Evolutionary conservation across 2,888 invertebrate genomes (phyloP).

Genomic region (Carterocephalus palaemon): DNA sequence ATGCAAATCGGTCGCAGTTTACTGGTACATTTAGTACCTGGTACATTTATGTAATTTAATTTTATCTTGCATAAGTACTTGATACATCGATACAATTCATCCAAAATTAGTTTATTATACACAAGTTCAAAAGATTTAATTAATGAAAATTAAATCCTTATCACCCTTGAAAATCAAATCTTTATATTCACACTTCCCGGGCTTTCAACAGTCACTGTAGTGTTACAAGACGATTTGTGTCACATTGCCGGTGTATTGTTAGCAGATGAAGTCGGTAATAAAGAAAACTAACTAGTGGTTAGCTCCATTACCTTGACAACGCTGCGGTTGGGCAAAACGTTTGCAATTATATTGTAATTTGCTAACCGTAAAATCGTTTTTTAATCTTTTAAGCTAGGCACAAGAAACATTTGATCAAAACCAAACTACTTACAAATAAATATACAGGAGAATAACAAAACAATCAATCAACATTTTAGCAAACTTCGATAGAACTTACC

Average conservation of each 20-base stretch:
- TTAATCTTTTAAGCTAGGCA: constrained; percentile 4
- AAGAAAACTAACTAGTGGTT: constrained; percentile 44
- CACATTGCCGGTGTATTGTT: neutral
- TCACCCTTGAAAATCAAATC: no score
- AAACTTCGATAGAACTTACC: neutral
- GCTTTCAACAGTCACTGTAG: constrained; percentile 1
- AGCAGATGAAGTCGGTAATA: constrained; percentile 34
- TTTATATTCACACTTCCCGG: no score
- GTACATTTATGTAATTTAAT: no score
- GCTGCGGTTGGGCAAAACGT: constrained; percentile 14
- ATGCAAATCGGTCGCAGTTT: neutral
- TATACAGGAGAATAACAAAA: constrained; percentile 3
- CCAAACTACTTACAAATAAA: neutral
- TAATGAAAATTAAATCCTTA: no score
- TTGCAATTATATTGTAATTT: constrained; percentile 7
- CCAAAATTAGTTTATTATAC: no score
- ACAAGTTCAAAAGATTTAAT: no score
- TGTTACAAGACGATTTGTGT: neutral
- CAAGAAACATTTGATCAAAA: constrained; percentile 7
- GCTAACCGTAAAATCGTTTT: constrained; percentile 10
- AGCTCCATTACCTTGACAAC: constrained; percentile 41
- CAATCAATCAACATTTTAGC: constrained; percentile 3
- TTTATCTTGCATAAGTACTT: no score
- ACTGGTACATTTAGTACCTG: no score
- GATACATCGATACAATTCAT: no score